These are phyloP conservation scores for Corticium candelabrum DNA, from an alignment of 37 sponge, comb jelly and placozoan genomes.

Conservation along the genomic window DNA sequence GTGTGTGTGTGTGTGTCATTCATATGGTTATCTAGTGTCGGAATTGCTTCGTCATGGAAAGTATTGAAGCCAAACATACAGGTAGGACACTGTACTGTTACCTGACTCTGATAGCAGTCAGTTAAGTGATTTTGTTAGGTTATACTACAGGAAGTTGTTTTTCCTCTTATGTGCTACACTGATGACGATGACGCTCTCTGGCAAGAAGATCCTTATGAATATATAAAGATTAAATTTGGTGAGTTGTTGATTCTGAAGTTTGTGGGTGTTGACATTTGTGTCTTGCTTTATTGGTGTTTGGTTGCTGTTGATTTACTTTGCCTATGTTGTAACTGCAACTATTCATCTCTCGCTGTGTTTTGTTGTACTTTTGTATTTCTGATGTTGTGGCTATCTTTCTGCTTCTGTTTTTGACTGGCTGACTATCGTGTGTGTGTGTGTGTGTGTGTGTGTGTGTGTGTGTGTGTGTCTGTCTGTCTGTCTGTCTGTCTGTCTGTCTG, in stretches of 20 bases:
- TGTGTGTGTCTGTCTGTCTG: too few relatives aligned
- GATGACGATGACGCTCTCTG: conserved; percentile 89
- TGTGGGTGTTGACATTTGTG: conserved; percentile 12
- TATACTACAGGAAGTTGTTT: conserved; percentile 61
- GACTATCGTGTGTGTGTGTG: too few relatives aligned
- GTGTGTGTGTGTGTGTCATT: too few relatives aligned
- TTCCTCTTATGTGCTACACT: conserved; percentile 88
- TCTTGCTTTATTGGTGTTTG: background rate
- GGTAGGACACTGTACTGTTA: background rate
- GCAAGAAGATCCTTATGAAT: conserved; percentile 92
- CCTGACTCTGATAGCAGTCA: background rate
- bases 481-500: too few relatives aligned
- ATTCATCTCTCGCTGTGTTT: too few relatives aligned
- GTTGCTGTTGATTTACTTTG: too few relatives aligned
- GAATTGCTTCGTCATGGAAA: conserved; percentile 69
- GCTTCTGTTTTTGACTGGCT: too few relatives aligned
- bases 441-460: too few relatives aligned
- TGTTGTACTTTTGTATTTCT: conserved; percentile 2
- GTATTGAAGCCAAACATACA: conserved; percentile 59
- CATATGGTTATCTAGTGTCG: conserved; percentile 42
- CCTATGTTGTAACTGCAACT: too few relatives aligned
- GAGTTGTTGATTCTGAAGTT: conserved; percentile 7
- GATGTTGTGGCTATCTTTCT: too few relatives aligned
- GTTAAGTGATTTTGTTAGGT: background rate
- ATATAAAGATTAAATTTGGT: conserved; percentile 84